Base-by-base conservation (phyloP, 2,797 vertebrate genomes). In the Eulemur coronatus region DNA sequence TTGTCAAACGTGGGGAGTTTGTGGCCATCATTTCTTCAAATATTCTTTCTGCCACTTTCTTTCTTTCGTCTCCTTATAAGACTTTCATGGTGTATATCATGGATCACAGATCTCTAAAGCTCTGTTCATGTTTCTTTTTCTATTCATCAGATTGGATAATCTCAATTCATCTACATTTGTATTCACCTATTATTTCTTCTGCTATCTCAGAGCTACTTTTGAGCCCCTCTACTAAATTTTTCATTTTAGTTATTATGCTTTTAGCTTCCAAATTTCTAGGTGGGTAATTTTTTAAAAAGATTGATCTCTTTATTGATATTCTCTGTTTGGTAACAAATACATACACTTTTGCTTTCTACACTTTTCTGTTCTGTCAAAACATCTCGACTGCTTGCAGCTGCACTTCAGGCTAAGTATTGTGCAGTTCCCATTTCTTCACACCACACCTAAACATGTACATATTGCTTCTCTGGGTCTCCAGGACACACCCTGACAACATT, bases 281-380 rank as follows among this genome's bases (percentile, higher is more conserved):
- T 57, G 33, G 2, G 24, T 84, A 52, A 59, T 89, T 12, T 26
- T 67, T 80, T 7, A 12, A 59, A 72, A 89, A 61, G 18, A 24
- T 65, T 30, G 35, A 57, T n/a, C 7, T 78, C 33, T 84, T 50
- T 87, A 38, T 48, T 84, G 22, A 67, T 61, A 84, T 72, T 52
- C 30, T 28, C 20, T 76, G 67, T 46, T 72, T 50, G 48, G 41
- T 82, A 41, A 46, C 4, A 59, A 59, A 59, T 10, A 57, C 9
- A 92, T 84, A 81, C 28, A 84, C 24, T 84, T 95, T 78, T 48
- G 65, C 50, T 92, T 97, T 82, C 96, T 82, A 55, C 72, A 41
- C 26, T 89, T 94, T 96, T 92, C 59, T 85, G 48, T 80, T 92
- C 48, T 88, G 33, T 84, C 38, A 80, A 89, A 94, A 87, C 28